Base-by-base conservation (phyloP, 35 echinoderm and acorn worm species). In the Heliocidaris erythrogramma region DNA sequence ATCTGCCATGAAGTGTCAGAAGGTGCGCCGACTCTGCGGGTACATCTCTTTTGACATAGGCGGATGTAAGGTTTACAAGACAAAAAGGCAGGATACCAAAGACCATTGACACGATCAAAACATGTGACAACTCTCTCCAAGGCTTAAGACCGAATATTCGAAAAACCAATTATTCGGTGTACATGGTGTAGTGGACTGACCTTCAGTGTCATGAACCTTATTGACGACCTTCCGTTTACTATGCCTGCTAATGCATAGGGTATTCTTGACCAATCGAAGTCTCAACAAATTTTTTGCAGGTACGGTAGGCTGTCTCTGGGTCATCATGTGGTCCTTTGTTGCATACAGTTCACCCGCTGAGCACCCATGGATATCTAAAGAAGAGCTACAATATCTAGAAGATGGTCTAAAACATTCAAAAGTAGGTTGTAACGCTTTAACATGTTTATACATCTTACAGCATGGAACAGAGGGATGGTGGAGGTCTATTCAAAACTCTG, bases 361-460 rank as follows among this genome's bases (percentile, higher is more conserved):
- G 13, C 98, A 99, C 88, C 96, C 96, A n/a, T 94, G 94, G 90
- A 97, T 99, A 92, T 97, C 96, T 14, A 21, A 94, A 59, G 85
- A 96, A 93, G 98, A 99, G 94, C 92, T 89, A 90, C 91, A 85
- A 27, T 97, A 94, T 30, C 95, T 99, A 6, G 92, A 93, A 48
- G 59, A 94, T 0, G 78, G 93, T 17, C 32, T 71, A 14, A 50
- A 9, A 56, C 92, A 93, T 78, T 78, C 65, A 7, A 78, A 78
- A 18, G 65, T 78, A 78, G 8, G 32, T 49, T n/a, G 27, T 35
- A 48, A 27, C 10, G 5, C n/a, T 31, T 49, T 47, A 49, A 42
- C 35, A 42, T 42, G 35, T 90, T 49, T 47, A 32, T 30, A 7
- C 31, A 24, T 5, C 9, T 6, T 42, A 42, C 35, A 42, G 35